These are phyloP conservation scores for Porites lutea DNA, from an alignment of 64 coral and sea anemone species.

Conservation along the genomic window DNA sequence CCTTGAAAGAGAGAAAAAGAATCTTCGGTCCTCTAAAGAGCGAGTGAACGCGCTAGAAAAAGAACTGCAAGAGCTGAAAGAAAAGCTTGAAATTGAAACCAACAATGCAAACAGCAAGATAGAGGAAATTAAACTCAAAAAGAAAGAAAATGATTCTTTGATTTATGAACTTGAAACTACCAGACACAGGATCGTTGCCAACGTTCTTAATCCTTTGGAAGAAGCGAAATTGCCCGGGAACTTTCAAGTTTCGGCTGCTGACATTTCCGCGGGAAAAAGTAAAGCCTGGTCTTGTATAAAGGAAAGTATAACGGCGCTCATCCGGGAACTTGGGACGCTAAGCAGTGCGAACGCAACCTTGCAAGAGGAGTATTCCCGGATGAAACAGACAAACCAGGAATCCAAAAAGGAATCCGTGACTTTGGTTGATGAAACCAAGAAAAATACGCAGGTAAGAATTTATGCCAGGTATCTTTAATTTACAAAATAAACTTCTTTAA, in stretches of 20 bases:
- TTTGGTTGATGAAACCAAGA: background rate
- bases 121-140: constrained; percentile 38
- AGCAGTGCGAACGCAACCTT: constrained; percentile 23
- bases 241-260: background rate
- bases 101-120: background rate
- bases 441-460: constrained; percentile 28
- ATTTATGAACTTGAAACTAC: constrained; percentile 36
- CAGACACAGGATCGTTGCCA: constrained; percentile 50
- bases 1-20: constrained; percentile 4
- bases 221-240: constrained; percentile 35
- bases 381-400: constrained; percentile 5
- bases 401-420: background rate
- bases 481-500: no score
- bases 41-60: background rate
- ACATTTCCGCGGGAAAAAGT: constrained; percentile 17
- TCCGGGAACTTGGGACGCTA: constrained; percentile 45
- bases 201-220: constrained; percentile 60
- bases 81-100: constrained; percentile 13
- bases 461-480: no score
- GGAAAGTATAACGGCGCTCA: constrained; percentile 52
- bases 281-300: constrained; percentile 60
- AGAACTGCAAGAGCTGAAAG: constrained; percentile 23
- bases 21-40: background rate
- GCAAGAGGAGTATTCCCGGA: background rate
- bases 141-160: constrained; percentile 30